These are phyloP conservation scores for Calosoma granatense DNA, from an alignment of 1,140 invertebrate genomes.

Conservation along the genomic window DNA sequence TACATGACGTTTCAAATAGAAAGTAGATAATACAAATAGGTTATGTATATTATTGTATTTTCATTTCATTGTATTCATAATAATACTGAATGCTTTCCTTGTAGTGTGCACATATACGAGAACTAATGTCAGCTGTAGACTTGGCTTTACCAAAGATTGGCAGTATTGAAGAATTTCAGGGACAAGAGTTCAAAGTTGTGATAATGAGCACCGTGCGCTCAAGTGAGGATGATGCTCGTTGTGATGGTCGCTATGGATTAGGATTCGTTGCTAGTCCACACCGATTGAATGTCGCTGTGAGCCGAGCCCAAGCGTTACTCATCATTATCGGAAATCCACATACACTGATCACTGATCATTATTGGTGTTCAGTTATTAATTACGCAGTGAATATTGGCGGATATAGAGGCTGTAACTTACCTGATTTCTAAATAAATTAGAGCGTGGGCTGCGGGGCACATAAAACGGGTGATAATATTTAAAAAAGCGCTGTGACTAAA, in stretches of 20 bases:
- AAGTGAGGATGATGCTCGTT: slow-evolving; percentile 33
- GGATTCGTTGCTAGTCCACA: slow-evolving; percentile 68
- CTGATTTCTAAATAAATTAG: too few species aligned
- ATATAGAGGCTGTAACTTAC: slow-evolving; percentile 51
- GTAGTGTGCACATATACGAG: slow-evolving; percentile 62
- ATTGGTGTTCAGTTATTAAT: slow-evolving; percentile 45
- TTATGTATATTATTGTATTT: too few species aligned
- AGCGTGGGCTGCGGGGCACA: too few species aligned
- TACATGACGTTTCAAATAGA: too few species aligned
- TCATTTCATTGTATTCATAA: neutral
- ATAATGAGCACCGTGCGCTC: slow-evolving; percentile 80
- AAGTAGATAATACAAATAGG: too few species aligned
- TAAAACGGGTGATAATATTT: too few species aligned
- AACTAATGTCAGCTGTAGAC: slow-evolving; percentile 57
- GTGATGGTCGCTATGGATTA: slow-evolving; percentile 49
- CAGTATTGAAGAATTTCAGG: slow-evolving; percentile 94
- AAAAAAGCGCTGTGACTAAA: too few species aligned
- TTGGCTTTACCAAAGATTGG: slow-evolving; percentile 70
- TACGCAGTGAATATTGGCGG: slow-evolving; percentile 49
- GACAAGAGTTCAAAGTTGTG: slow-evolving; percentile 78
- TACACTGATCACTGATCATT: slow-evolving; percentile 45
- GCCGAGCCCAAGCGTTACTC: slow-evolving; percentile 64
- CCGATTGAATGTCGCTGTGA: slow-evolving; percentile 76
- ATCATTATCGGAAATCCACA: slow-evolving; percentile 73
- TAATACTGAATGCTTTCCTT: slow-evolving; percentile 14